Base-by-base conservation (phyloP, 2,113 vertebrate species). In the Hippocampus abdominalis region DNA sequence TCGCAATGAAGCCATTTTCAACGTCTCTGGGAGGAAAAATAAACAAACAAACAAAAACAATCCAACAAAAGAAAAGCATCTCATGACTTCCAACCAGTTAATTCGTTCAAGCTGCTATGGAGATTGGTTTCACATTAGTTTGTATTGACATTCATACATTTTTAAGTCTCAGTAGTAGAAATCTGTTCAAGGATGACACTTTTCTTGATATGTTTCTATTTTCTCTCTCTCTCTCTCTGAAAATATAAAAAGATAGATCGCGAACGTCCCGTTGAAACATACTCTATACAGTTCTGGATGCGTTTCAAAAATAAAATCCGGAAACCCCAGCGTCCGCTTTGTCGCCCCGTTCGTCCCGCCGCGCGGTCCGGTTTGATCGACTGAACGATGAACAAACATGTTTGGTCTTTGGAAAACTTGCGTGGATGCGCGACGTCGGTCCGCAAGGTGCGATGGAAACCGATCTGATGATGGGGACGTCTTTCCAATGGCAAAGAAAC, bases 231-330 rank as follows among this genome's bases (percentile, higher is more conserved):
- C 57, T 32, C n/a, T 64, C 62, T 64, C 42, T 87, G 77, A 90
- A 91, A 92, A 91, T 90, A 91, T 92, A 91, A 91, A 92, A 92
- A 90, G 87, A 89, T 91, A 90, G 84, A 86, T 89, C 84, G 89
- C 90, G 87, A 90, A 91, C 89, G 89, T 90, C 91, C 88, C 88
- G 81, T 89, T 89, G 88, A 91, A 92, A 91, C 89, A 91, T 89
- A 91, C 83, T 91, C 88, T 91, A 74, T 91, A 92, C 90, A 91
- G 86, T 84, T 90, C 83, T 83, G 83, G 79, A 89, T 87, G 85
- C 89, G 85, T 91, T 91, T 92, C 82, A 88, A 91, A 90, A 91
- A 92, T 88, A 89, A 90, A 64, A 91, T 80, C 74, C 84, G 81
- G 79, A 85, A 75, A 73, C 75, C 84, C 75, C 87, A 84, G 82